phyloP scores from a whole-genome alignment of 2,113 vertebrate species.

The Hypomesus transpacificus region DNA sequence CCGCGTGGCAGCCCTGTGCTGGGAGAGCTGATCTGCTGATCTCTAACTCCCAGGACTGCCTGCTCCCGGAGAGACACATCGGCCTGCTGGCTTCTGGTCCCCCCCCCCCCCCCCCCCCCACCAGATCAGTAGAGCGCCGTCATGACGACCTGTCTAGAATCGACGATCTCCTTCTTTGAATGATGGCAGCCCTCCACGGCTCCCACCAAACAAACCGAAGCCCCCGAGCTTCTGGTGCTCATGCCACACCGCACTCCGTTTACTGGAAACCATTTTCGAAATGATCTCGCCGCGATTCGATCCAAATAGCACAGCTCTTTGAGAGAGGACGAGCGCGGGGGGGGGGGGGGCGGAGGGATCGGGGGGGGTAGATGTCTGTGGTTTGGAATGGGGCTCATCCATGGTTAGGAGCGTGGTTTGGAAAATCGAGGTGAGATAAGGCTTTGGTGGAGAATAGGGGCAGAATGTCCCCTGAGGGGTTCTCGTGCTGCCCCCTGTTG shows the following conservation, averaged over 20 bases:
- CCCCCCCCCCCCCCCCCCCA: not conserved
- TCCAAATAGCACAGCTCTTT: slow-evolving; percentile 55
- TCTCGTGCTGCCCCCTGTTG: slow-evolving; percentile 42
- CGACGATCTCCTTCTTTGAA: slow-evolving; percentile 49
- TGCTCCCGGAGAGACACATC: slow-evolving; percentile 41
- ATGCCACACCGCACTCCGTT: slow-evolving; percentile 29
- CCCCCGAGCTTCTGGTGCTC: slow-evolving; percentile 30
- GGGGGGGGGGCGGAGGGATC: not conserved
- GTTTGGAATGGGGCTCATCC: slow-evolving; percentile 27
- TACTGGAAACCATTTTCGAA: slow-evolving; percentile 50
- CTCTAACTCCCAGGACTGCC: slow-evolving; percentile 15
- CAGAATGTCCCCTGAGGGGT: slow-evolving; percentile 46
- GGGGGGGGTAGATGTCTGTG: slow-evolving; percentile 48
- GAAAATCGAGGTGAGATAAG: slow-evolving; percentile 33
- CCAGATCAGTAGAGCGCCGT: slow-evolving; percentile 39
- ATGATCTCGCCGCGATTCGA: slow-evolving; percentile 39
- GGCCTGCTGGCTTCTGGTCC: slow-evolving; percentile 40
- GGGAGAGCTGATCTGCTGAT: slow-evolving; percentile 21
- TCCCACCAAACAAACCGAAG: slow-evolving; percentile 29
- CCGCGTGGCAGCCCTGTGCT: slow-evolving; percentile 35
- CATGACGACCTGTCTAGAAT: slow-evolving; percentile 46
- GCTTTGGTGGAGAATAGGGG: slow-evolving; percentile 36
- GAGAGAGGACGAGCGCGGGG: slow-evolving; percentile 45
- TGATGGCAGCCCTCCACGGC: slow-evolving; percentile 12
- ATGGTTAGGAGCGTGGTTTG: slow-evolving; percentile 45